phyloP scores from a whole-genome alignment of 2,797 vertebrate genomes.

The Mallotus villosus region DNA sequence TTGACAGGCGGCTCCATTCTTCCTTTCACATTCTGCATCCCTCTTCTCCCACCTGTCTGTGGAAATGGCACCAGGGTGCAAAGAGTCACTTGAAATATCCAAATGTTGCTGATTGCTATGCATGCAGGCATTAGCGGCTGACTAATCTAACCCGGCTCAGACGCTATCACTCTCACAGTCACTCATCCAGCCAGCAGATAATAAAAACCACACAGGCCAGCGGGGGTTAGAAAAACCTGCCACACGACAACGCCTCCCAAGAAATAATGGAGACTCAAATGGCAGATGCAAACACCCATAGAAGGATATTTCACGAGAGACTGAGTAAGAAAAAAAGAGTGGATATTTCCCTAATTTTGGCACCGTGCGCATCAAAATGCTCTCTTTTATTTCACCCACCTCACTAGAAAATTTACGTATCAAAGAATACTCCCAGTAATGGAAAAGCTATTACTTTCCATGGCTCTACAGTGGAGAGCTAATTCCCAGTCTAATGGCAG shows the following conservation, averaged over 20 bases:
- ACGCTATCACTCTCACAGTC: slow-evolving; percentile 39
- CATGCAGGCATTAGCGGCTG: slow-evolving; percentile 62
- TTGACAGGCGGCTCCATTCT: too few species aligned
- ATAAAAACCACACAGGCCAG: slow-evolving; percentile 33
- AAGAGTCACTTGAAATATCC: slow-evolving; percentile 60
- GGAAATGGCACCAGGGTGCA: slow-evolving; percentile 54
- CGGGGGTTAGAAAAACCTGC: slow-evolving; percentile 35
- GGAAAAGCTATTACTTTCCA: slow-evolving; percentile 67
- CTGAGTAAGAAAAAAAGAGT: slow-evolving; percentile 11
- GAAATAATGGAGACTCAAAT: slow-evolving; percentile 58
- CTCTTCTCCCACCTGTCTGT: too few species aligned
- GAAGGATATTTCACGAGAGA: slow-evolving; percentile 37
- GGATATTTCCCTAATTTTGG: slow-evolving; percentile 21
- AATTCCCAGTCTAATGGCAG: slow-evolving; percentile 45
- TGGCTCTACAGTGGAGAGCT: slow-evolving; percentile 49
- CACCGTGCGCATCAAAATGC: not conserved
- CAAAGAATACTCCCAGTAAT: slow-evolving; percentile 47
- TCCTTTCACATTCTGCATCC: not conserved
- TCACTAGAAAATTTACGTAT: slow-evolving; percentile 43
- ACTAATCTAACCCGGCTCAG: slow-evolving; percentile 62
- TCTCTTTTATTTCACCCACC: slow-evolving; percentile 30
- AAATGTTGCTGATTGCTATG: slow-evolving; percentile 63
- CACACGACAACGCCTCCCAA: slow-evolving; percentile 40
- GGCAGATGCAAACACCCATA: slow-evolving; percentile 37
- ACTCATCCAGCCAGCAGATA: slow-evolving; percentile 50